phyloP scores from a whole-genome alignment of 2,113 vertebrate species.

The Crocuta crocuta region DNA sequence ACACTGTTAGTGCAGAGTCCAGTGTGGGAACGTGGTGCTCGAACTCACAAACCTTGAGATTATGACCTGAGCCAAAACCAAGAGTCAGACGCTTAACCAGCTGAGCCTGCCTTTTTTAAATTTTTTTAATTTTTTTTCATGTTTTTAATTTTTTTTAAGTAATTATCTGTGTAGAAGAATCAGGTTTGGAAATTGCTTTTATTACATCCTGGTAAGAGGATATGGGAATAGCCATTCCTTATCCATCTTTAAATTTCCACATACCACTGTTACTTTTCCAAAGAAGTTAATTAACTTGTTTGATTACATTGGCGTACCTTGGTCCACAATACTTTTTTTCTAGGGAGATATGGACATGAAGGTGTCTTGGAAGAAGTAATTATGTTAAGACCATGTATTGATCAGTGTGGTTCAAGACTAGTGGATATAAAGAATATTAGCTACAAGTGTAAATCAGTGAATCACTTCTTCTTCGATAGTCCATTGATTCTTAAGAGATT shows the following conservation, averaged over 20 bases:
- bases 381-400: neutral
- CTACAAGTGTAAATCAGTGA: neutral
- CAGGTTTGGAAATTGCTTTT: conserved; percentile 39
- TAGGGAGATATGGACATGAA: neutral
- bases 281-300: neutral
- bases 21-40: no score
- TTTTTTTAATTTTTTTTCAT: no score
- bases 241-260: conserved; percentile 34
- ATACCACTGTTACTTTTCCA: neutral
- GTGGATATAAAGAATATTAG: neutral
- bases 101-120: neutral
- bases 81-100: no score
- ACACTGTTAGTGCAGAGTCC: no score
- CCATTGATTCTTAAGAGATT: neutral
- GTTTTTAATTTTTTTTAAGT: neutral
- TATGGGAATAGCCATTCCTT: neutral
- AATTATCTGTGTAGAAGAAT: neutral
- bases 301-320: neutral
- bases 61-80: no score
- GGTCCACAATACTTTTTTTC: neutral
- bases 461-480: conserved; percentile 24
- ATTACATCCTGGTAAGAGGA: neutral
- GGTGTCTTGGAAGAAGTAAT: neutral
- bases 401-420: neutral
- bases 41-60: no score